phyloP scores from a whole-genome alignment of 2,888 invertebrate species.

The Mechanitis mazaeus region DNA sequence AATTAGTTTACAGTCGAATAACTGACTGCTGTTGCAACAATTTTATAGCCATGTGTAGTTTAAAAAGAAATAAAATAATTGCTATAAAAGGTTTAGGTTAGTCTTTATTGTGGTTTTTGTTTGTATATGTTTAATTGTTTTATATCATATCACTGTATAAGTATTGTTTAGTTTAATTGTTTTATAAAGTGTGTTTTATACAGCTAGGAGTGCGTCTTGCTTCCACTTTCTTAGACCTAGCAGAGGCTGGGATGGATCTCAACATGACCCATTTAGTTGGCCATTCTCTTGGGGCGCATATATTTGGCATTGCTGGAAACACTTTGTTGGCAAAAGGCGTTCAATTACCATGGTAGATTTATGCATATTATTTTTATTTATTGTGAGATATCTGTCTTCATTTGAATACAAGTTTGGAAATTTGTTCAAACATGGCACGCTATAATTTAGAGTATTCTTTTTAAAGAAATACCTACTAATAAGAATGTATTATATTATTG shows the following conservation, averaged over 20 bases:
- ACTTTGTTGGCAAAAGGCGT: constrained; percentile 43
- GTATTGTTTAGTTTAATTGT: background rate
- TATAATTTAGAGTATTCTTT: background rate
- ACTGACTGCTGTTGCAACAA: constrained; percentile 4
- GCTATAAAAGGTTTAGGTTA: too few relatives aligned
- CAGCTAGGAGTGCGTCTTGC: constrained; percentile 54
- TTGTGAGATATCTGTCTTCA: too few relatives aligned
- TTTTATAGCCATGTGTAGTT: background rate
- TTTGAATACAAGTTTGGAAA: too few relatives aligned
- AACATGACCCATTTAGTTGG: constrained; percentile 58
- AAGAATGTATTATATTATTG: background rate
- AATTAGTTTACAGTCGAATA: constrained; percentile 15
- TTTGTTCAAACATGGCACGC: too few relatives aligned
- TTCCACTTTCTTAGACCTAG: constrained; percentile 44
- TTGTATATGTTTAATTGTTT: background rate
- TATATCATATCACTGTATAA: too few relatives aligned
- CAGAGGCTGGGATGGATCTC: constrained; percentile 50
- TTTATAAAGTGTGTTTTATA: background rate
- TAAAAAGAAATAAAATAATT: too few relatives aligned
- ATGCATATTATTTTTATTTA: background rate
- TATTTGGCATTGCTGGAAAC: constrained; percentile 62
- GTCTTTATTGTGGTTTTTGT: too few relatives aligned
- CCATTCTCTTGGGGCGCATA: constrained; percentile 65
- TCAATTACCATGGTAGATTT: constrained; percentile 50
- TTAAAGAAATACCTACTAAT: background rate